Percentiles rank a stretch among this genome's conserved stretches.
phyloP scores from a whole-genome alignment of 2,888 invertebrate species.

The Pristionchus japonicus region DNA sequence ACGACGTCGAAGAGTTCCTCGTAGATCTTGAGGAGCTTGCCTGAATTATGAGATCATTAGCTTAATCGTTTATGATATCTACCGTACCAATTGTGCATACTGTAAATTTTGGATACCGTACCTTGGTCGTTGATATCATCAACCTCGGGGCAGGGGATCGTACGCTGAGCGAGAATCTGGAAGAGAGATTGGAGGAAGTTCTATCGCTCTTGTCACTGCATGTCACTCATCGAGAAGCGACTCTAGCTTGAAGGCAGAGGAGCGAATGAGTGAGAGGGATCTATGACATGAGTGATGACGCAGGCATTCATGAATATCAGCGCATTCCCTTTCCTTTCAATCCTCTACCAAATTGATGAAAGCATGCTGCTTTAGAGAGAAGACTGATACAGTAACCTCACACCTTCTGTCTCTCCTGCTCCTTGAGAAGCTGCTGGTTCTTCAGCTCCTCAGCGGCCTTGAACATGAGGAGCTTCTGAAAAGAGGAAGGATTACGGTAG shows the following conservation, averaged over 20 bases:
- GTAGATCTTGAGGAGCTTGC: slow-evolving; percentile 51
- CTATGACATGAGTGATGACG: neutral
- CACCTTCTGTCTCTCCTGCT: slow-evolving; percentile 82
- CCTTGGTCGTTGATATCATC: slow-evolving; percentile 89
- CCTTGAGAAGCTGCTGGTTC: slow-evolving; percentile 98
- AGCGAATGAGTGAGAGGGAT: too few relatives aligned
- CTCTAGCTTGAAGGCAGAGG: neutral
- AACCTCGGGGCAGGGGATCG: slow-evolving; percentile 90
- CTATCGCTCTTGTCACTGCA: neutral
- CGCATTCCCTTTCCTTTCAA: neutral
- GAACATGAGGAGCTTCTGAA: slow-evolving; percentile 96
- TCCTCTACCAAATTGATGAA: too few relatives aligned
- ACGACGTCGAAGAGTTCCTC: slow-evolving; percentile 80
- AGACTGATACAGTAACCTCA: too few relatives aligned
- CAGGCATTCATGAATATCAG: neutral
- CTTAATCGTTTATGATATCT: neutral
- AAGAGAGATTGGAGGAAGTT: neutral
- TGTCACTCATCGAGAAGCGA: neutral
- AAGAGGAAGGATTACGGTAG: neutral
- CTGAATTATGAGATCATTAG: slow-evolving; percentile 17
- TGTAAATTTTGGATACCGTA: slow-evolving; percentile 88
- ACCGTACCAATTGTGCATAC: neutral
- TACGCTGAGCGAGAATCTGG: slow-evolving; percentile 89
- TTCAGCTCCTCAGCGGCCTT: slow-evolving; percentile 99
- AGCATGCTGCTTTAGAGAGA: too few relatives aligned